phyloP scores from a whole-genome alignment of 2,888 invertebrate species.

The Scaptomyza caliginosa region DNA sequence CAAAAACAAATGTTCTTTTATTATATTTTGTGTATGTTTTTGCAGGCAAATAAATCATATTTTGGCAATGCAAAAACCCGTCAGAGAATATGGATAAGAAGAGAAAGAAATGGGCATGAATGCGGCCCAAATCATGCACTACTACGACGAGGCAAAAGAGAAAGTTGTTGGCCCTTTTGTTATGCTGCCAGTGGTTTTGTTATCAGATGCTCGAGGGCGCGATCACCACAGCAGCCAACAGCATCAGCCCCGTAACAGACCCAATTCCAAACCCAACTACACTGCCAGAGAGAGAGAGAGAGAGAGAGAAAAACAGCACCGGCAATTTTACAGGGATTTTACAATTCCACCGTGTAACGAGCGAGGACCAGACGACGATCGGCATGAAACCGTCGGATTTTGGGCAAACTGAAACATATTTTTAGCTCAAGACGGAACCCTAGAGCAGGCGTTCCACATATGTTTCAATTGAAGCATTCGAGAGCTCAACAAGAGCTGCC shows the following conservation, averaged over 20 bases:
- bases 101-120: slow-evolving; percentile 25
- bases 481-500: slow-evolving; percentile 34
- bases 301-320: background rate
- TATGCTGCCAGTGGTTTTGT: slow-evolving; percentile 79
- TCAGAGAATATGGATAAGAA: background rate
- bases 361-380: slow-evolving; percentile 53
- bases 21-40: slow-evolving; percentile 1
- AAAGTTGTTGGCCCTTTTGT: slow-evolving; percentile 74
- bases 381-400: slow-evolving; percentile 52
- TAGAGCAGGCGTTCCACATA: slow-evolving; percentile 61
- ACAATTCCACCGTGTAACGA: slow-evolving; percentile 79
- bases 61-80: slow-evolving; percentile 55
- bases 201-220: slow-evolving; percentile 79
- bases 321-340: slow-evolving; percentile 72
- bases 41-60: slow-evolving; percentile 63
- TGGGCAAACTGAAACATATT: slow-evolving; percentile 70
- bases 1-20: slow-evolving; percentile 17
- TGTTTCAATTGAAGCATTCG: slow-evolving; percentile 67
- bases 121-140: slow-evolving; percentile 35
- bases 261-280: slow-evolving; percentile 20
- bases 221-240: slow-evolving; percentile 55
- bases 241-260: slow-evolving; percentile 36
- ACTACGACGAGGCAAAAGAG: slow-evolving; percentile 65
- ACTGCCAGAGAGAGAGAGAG: background rate
- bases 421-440: slow-evolving; percentile 55